Evolutionary conservation across 2,888 invertebrate genomes (phyloP).

Genomic region (Keiferia lycopersicella): DNA sequence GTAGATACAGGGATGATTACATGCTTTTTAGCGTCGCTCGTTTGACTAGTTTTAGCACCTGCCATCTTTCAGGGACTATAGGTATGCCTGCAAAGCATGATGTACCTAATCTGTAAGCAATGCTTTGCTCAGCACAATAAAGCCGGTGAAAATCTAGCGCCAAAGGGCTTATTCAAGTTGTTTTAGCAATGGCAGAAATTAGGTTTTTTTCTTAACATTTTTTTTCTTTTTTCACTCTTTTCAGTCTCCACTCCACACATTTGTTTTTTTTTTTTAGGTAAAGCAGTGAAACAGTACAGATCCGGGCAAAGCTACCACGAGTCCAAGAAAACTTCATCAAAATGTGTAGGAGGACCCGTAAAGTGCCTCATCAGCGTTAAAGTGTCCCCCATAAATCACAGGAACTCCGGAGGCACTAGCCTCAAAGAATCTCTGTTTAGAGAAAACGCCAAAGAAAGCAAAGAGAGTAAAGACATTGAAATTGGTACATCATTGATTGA

Average conservation of each 20-base stretch:
- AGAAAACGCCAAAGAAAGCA: conserved; percentile 22
- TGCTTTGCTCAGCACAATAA: too few relatives aligned
- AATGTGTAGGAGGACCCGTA: conserved; percentile 55
- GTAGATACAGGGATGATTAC: too few relatives aligned
- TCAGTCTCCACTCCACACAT: not conserved
- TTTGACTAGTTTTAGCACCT: too few relatives aligned
- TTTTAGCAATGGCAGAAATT: too few relatives aligned
- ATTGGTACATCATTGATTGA: conserved; percentile 44
- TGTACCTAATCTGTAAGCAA: too few relatives aligned
- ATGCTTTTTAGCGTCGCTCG: too few relatives aligned
- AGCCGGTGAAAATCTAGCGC: too few relatives aligned
- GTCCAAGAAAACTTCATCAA: conserved; percentile 56
- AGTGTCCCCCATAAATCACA: conserved; percentile 59
- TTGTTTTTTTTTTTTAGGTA: not conserved
- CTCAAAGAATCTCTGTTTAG: conserved; percentile 33
- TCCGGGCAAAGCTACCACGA: conserved; percentile 43
- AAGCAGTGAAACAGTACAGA: not conserved
- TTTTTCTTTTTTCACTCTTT: too few relatives aligned
- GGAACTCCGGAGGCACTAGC: conserved; percentile 52
- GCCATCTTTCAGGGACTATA: too few relatives aligned
- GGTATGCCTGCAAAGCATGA: too few relatives aligned
- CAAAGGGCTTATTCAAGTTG: too few relatives aligned
- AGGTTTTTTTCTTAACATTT: not conserved
- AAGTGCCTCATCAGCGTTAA: conserved; percentile 51
- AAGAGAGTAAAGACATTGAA: conserved; percentile 46